phyloP scores from a whole-genome alignment of 2,797 vertebrate genomes.

The Alcedo quadribrachys region DNA sequence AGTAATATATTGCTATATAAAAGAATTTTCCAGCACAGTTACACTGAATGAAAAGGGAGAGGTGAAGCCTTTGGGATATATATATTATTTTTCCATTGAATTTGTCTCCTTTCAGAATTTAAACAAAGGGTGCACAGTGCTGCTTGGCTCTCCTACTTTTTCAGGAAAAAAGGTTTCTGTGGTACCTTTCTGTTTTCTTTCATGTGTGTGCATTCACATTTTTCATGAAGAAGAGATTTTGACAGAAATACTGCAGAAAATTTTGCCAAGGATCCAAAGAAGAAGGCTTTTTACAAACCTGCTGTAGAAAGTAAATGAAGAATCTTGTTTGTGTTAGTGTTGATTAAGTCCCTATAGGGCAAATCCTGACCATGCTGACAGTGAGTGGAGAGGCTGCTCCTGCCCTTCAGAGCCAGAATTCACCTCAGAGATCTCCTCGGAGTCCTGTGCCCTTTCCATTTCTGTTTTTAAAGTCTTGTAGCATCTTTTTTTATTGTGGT shows the following conservation, averaged over 20 bases:
- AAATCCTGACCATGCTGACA: neutral
- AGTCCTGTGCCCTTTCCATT: neutral
- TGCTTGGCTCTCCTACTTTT: neutral
- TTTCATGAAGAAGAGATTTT: neutral
- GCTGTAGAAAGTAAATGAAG: neutral
- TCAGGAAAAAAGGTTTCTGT: neutral
- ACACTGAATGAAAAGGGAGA: conserved; percentile 3
- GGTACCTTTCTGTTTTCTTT: neutral
- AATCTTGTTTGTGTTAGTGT: neutral
- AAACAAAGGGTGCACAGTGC: neutral
- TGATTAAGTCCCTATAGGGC: neutral
- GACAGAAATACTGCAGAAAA: neutral
- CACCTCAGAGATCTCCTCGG: neutral
- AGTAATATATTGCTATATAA: neutral
- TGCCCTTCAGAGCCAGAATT: neutral
- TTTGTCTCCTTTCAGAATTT: neutral
- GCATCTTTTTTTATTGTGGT: fast-evolving
- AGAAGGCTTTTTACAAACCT: neutral
- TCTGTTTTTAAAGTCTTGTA: neutral
- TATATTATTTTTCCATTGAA: conserved; percentile 28
- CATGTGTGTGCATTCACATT: neutral
- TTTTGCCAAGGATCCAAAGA: neutral
- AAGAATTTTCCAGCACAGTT: conserved; percentile 19
- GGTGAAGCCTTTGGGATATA: neutral
- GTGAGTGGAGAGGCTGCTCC: neutral